A percentile compares a stretch with the other conserved stretches of the same genome.
These are phyloP conservation scores for Nothoprocta pentlandii DNA, from an alignment of 2,113 vertebrate species.

Conservation along the genomic window DNA sequence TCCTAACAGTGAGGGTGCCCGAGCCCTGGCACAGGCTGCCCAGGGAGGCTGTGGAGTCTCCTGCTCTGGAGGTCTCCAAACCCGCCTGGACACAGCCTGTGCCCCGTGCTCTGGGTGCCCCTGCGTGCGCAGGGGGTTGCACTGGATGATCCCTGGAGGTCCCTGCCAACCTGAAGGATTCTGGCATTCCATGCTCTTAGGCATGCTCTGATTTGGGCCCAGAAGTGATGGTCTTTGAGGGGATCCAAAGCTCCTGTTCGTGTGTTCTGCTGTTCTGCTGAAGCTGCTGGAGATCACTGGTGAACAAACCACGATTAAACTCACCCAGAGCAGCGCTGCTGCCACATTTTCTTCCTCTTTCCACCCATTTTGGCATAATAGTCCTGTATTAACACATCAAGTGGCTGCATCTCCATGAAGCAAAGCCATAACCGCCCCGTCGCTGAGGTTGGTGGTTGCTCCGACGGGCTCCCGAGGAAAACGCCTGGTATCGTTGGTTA, in stretches of 20 bases:
- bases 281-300: neutral
- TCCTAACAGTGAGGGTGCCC: too few relatives aligned
- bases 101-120: too few relatives aligned
- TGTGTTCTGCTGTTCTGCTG: neutral
- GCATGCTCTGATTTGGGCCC: accelerated
- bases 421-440: neutral
- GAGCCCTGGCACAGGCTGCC: too few relatives aligned
- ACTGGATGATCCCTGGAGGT: too few relatives aligned
- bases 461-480: neutral
- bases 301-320: neutral
- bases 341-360: neutral
- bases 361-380: neutral
- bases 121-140: too few relatives aligned
- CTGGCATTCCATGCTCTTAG: neutral
- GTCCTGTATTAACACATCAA: neutral
- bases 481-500: neutral
- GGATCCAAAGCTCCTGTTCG: neutral
- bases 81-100: too few relatives aligned
- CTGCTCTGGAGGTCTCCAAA: too few relatives aligned
- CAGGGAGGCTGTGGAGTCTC: too few relatives aligned
- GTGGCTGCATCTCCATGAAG: neutral
- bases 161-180: too few relatives aligned
- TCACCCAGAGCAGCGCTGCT: accelerated
- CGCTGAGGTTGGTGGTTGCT: neutral
- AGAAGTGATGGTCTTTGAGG: accelerated